phyloP scores from a whole-genome alignment of 2,797 vertebrate genomes.

The Avahi laniger region DNA sequence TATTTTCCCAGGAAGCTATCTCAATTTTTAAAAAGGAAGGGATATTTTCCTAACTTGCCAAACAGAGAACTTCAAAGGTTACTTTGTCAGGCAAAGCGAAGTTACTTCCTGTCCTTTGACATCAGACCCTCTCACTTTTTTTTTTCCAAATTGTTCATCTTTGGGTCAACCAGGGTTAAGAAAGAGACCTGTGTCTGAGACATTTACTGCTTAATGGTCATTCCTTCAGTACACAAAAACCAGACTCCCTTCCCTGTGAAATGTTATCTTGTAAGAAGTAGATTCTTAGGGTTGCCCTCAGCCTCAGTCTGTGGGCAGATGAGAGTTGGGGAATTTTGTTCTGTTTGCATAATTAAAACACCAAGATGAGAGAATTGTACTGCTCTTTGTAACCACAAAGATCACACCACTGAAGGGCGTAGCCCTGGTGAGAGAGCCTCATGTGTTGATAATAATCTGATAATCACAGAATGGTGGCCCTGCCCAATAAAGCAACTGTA shows the following conservation, averaged over 20 bases:
- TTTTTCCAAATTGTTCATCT: not conserved
- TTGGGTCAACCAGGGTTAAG: not conserved
- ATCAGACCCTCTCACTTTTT: fast-evolving
- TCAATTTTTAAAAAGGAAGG: not conserved
- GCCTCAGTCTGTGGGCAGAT: not conserved
- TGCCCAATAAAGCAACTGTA: not conserved
- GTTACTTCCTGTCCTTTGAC: not conserved
- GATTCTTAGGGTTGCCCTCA: not conserved
- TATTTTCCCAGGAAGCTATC: not conserved
- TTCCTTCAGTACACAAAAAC: not conserved
- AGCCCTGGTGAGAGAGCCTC: not conserved
- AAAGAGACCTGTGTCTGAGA: not conserved
- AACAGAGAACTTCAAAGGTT: not conserved
- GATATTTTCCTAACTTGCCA: not conserved
- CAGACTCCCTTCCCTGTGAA: not conserved
- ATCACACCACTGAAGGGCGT: not conserved
- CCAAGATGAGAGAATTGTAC: not conserved
- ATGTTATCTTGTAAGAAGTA: not conserved
- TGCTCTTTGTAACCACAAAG: not conserved
- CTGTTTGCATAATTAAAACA: not conserved
- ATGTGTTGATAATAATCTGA: not conserved
- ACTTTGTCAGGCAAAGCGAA: not conserved
- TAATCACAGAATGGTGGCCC: not conserved
- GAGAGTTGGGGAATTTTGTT: not conserved
- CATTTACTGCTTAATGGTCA: not conserved